Base-by-base conservation (phyloP, 2,113 vertebrate genomes). In the Philantomba maxwellii region DNA sequence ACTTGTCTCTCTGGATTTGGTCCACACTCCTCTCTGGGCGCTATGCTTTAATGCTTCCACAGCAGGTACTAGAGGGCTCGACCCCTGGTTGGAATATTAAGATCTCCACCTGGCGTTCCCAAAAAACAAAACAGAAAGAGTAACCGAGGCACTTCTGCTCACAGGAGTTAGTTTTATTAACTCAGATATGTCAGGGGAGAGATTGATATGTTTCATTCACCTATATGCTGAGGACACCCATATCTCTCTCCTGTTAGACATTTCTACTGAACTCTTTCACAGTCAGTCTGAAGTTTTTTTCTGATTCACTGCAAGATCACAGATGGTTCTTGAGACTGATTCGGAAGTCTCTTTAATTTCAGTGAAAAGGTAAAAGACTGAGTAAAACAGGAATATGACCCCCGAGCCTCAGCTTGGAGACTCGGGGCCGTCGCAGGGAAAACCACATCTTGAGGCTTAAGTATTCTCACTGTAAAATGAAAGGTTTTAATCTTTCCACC, bases 211-310 rank as follows among this genome's bases (percentile, higher is more conserved):
- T 43, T 55, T n/a, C 39, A 70, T 19, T 53, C 45, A 93, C 30
- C 60, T 55, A 23, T 8, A 53, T 15, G 49, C 57, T 36, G 28
- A 83, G 33, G 51, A 95, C 33, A 66, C 58, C 28, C 82, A 58
- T n/a, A 30, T 43, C 83, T 81, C 66, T 70, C 53, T 73, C 23
- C 25, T 47, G 43, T 58, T 53, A 70, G 30, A 49, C 23, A 33
- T 73, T 58, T 82, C 86, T 90, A 16, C 19, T 33, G 62, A 45
- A 33, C 47, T 86, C 83, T 23, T 73, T 21, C 62, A 80, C 36
- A 73, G 77, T 91, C 17, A 57, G 70, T 33, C 47, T 82, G 70
- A 96, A 81, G 43, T 21, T 77, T 39, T 43, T 93, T 47, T 94
- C 45, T 70, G 58, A 14, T 39, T 36, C 58, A 70, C 49, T 88